A percentile compares a stretch with the other conserved stretches of the same genome.
Evolutionary conservation across 2,113 vertebrate genomes (phyloP).

Genomic region (Mastomys natalensis): DNA sequence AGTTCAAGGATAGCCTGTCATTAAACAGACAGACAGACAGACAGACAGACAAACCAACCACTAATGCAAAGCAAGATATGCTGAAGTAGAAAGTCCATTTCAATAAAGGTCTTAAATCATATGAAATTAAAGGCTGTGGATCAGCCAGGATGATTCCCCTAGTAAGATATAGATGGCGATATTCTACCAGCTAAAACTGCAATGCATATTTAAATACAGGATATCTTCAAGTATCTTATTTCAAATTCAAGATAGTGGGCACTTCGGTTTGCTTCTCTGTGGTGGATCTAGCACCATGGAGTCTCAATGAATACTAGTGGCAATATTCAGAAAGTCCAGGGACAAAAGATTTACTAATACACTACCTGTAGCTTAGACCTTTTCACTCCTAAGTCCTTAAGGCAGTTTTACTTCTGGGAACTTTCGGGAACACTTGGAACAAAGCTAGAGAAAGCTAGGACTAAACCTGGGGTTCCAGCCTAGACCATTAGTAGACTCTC

Average conservation of each 20-base stretch:
- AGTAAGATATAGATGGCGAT: not conserved
- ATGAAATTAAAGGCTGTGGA: conserved; percentile 35
- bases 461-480: not conserved
- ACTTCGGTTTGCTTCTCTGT: not conserved
- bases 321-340: not conserved
- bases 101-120: conserved; percentile 28
- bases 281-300: not conserved
- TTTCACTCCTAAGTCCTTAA: conserved; percentile 14
- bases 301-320: not conserved
- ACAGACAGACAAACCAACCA: not conserved
- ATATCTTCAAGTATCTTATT: not conserved
- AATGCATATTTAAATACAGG: conserved; percentile 20
- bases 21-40: not conserved
- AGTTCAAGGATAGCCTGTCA: not conserved
- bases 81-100: conserved; percentile 2
- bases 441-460: conserved; percentile 55
- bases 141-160: conserved; percentile 27
- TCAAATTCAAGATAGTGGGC: conserved; percentile 10
- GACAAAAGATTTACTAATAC: not conserved
- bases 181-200: conserved; percentile 3
- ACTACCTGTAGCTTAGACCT: not conserved
- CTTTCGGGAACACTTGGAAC: conserved; percentile 4
- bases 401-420: conserved; percentile 32
- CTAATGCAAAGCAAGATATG: not conserved
- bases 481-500: conserved; percentile 32